Evolutionary conservation across 1,140 invertebrate species (phyloP).

Genomic region (Pemphigus obesinymphae): DNA sequence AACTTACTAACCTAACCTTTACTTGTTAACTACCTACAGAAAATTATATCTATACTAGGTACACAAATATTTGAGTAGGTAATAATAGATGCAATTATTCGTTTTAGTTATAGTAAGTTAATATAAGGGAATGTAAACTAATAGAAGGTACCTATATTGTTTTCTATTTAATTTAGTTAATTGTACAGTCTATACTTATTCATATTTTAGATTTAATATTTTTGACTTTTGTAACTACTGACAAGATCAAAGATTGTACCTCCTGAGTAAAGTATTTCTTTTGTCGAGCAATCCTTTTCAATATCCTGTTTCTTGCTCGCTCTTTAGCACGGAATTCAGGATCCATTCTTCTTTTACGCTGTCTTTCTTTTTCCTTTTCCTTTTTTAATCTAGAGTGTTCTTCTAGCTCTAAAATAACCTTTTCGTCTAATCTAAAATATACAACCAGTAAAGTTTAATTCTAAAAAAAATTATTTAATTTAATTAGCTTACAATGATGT

Average conservation of each 20-base stretch:
- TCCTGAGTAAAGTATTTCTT: not conserved
- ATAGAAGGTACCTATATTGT: too few relatives aligned
- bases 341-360: conserved; percentile 19
- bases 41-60: too few relatives aligned
- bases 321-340: conserved; percentile 26
- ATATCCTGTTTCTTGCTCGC: conserved; percentile 13
- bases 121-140: too few relatives aligned
- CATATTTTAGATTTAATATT: not conserved
- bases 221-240: not conserved
- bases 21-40: too few relatives aligned
- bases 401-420: not conserved
- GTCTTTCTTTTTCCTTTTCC: conserved; percentile 30
- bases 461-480: not conserved
- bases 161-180: too few relatives aligned
- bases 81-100: too few relatives aligned
- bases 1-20: too few relatives aligned
- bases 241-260: not conserved
- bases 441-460: not conserved
- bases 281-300: conserved; percentile 27
- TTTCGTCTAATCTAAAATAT: not conserved
- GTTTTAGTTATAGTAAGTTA: too few relatives aligned
- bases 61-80: too few relatives aligned
- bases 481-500: not conserved
- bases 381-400: conserved; percentile 2
- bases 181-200: not conserved